Evolutionary conservation across 2,797 vertebrate genomes (phyloP).

Genomic region (Lophotriccus pileatus): DNA sequence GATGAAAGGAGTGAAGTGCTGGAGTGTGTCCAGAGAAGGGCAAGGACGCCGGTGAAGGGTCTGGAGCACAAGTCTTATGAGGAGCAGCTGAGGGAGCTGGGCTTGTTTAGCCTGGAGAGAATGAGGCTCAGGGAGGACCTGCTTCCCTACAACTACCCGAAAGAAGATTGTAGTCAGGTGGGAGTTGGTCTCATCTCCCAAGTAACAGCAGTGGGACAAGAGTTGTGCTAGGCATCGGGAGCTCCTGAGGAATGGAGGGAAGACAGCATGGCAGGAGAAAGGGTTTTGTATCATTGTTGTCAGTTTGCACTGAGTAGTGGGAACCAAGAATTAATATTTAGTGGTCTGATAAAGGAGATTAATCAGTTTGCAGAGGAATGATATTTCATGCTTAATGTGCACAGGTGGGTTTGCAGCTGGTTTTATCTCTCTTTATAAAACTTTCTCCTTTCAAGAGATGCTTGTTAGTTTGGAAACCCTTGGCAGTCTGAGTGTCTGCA

Average conservation of each 20-base stretch:
- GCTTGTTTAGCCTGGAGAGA: neutral
- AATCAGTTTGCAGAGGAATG: no score
- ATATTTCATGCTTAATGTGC: neutral
- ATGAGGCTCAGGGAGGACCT: neutral
- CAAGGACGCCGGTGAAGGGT: neutral
- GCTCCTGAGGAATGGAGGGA: neutral
- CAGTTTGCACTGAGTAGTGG: rapidly evolving
- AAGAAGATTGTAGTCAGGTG: neutral
- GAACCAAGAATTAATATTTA: neutral
- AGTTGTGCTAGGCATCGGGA: rapidly evolving
- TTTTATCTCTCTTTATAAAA: neutral
- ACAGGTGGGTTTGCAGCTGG: neutral
- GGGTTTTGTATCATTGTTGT: rapidly evolving
- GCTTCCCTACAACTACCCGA: neutral
- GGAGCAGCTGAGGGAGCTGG: neutral
- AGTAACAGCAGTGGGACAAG: neutral
- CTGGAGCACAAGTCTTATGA: neutral
- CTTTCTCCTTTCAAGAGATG: neutral
- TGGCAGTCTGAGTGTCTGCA: neutral
- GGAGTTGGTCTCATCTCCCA: neutral
- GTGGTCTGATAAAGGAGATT: neutral
- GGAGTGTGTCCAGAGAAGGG: neutral
- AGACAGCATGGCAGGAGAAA: neutral
- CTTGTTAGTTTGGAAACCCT: neutral
- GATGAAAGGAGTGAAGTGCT: rapidly evolving